phyloP scores from a whole-genome alignment of 92 coral and sea anemone species.

The Muricea muricata region DNA sequence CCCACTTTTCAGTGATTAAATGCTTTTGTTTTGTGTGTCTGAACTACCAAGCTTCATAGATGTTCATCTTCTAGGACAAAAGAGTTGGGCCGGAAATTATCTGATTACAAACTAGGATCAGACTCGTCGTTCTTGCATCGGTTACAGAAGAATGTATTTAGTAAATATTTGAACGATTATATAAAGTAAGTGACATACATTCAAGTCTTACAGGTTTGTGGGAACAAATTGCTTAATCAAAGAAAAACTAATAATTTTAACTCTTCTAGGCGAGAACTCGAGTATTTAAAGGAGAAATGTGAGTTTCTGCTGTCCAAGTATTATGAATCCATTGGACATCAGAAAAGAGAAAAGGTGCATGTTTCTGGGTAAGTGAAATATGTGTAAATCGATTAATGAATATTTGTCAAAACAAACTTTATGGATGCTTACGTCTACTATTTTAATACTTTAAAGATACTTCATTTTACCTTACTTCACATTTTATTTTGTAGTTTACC shows the following conservation, averaged over 20 bases:
- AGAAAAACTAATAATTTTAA: neutral
- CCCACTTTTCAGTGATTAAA: too few relatives aligned
- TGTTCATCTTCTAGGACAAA: slow-evolving; percentile 76
- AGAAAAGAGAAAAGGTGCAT: slow-evolving; percentile 81
- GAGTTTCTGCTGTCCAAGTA: slow-evolving; percentile 73
- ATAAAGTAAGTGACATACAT: slow-evolving; percentile 72
- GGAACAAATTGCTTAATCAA: too few relatives aligned
- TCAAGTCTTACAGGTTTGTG: too few relatives aligned
- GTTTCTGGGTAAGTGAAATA: slow-evolving; percentile 72
- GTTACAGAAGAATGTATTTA: slow-evolving; percentile 85
- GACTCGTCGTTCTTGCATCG: slow-evolving; percentile 95
- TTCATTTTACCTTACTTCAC: neutral
- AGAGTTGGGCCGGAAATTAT: slow-evolving; percentile 82
- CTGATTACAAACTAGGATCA: slow-evolving; percentile 95
- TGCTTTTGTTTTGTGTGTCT: too few relatives aligned
- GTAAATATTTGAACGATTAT: slow-evolving; percentile 73
- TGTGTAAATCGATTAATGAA: too few relatives aligned
- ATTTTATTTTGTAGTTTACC: neutral
- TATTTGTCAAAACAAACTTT: too few relatives aligned
- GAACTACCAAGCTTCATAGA: neutral
- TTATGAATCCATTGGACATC: slow-evolving; percentile 80
- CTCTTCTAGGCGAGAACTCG: slow-evolving; percentile 74
- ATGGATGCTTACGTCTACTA: too few relatives aligned
- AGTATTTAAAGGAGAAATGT: slow-evolving; percentile 85
- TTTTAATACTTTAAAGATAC: neutral